These are phyloP conservation scores for Saxicola maurus DNA, from an alignment of 2,797 vertebrate genomes.

Conservation along the genomic window DNA sequence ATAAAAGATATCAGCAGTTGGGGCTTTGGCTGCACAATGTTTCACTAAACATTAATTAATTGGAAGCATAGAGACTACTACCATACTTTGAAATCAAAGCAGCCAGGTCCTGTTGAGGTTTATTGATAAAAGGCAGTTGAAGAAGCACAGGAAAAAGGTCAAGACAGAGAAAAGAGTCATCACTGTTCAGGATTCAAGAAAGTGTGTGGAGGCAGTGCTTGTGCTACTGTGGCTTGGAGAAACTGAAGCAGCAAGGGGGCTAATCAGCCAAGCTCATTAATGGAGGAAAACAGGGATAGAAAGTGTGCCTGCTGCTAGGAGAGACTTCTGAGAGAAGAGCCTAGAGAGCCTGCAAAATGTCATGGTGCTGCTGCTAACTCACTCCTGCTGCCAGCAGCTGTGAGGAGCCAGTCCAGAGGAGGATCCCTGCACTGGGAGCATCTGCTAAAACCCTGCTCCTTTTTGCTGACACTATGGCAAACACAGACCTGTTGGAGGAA, in stretches of 20 bases:
- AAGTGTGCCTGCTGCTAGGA: not conserved
- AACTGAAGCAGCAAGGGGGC: slow-evolving; percentile 10
- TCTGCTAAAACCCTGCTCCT: not conserved
- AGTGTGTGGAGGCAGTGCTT: not conserved
- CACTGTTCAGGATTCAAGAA: not conserved
- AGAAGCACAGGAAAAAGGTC: not conserved
- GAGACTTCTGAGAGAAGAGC: not conserved
- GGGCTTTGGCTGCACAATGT: not conserved
- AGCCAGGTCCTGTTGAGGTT: not conserved
- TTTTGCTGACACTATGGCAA: not conserved
- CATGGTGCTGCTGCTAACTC: not conserved
- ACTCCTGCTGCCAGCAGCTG: not conserved
- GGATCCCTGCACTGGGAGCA: not conserved
- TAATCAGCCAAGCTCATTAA: slow-evolving; percentile 11
- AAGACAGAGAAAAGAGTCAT: not conserved
- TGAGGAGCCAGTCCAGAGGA: not conserved
- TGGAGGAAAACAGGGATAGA: not conserved
- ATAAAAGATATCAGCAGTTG: not conserved
- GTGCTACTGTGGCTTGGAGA: not conserved
- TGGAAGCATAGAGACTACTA: not conserved
- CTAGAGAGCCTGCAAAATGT: not conserved
- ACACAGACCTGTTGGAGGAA: fast-evolving
- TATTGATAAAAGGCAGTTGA: slow-evolving; percentile 1
- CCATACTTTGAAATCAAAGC: not conserved
- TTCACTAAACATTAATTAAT: not conserved